Conservation (phyloP, 1,140 invertebrate genomes). For the Oedothorax gibbosus region DNA sequence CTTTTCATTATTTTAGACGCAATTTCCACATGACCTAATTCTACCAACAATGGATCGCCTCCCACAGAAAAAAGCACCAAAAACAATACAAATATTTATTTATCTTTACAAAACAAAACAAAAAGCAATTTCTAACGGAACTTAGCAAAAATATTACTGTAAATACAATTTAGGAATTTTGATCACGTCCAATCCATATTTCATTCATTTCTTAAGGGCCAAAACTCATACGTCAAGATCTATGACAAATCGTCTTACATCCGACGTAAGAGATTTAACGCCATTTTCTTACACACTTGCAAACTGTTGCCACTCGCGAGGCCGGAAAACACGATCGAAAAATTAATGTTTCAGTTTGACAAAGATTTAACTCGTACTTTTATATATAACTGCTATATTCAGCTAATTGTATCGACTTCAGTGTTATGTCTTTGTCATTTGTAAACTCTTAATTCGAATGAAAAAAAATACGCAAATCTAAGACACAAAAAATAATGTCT, state of each 20-base stretch:
- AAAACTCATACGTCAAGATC: slow-evolving; percentile 20
- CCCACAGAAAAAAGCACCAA: background rate
- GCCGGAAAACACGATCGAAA: too few relatives aligned
- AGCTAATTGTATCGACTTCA: too few relatives aligned
- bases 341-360: too few relatives aligned
- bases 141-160: background rate
- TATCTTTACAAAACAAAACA: background rate
- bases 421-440: too few relatives aligned
- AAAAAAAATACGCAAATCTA: too few relatives aligned
- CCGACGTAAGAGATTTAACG: slow-evolving; percentile 39
- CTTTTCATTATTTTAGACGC: background rate
- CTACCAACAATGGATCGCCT: background rate
- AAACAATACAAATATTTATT: background rate
- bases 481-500: too few relatives aligned
- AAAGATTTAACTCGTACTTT: too few relatives aligned
- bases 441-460: too few relatives aligned
- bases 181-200: slow-evolving; percentile 46
- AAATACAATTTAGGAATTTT: background rate
- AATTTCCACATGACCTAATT: background rate
- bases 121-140: slow-evolving; percentile 19
- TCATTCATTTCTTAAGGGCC: slow-evolving; percentile 20
- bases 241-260: slow-evolving; percentile 51
- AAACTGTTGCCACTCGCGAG: background rate
- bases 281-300: slow-evolving; percentile 27
- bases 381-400: too few relatives aligned